Evolutionary conservation across 2,113 vertebrate genomes (phyloP).

Genomic region (Rutilus rutilus): DNA sequence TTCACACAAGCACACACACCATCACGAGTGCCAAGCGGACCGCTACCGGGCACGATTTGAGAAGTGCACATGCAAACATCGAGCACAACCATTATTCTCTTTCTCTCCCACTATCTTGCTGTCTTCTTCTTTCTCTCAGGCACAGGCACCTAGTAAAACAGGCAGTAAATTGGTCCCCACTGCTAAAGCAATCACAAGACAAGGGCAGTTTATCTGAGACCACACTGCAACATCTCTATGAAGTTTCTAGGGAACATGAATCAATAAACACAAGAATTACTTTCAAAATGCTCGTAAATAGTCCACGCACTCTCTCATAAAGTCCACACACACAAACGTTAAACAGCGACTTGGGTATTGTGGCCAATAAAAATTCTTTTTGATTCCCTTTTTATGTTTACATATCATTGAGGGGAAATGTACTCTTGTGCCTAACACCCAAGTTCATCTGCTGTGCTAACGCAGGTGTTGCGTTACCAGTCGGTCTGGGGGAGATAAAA

Average conservation of each 20-base stretch:
- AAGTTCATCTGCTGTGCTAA: conserved; percentile 31
- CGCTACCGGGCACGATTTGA: conserved; percentile 43
- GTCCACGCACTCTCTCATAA: conserved; percentile 12
- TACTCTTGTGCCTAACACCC: conserved; percentile 29
- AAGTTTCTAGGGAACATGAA: conserved; percentile 35
- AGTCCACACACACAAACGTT: conserved; percentile 4
- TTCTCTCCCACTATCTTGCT: background rate
- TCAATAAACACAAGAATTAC: conserved; percentile 40
- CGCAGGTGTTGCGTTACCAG: conserved; percentile 60
- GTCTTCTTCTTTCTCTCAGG: conserved; percentile 9
- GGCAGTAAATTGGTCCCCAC: conserved; percentile 37
- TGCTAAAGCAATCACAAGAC: conserved; percentile 32
- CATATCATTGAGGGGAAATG: conserved; percentile 50
- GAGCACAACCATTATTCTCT: conserved; percentile 4
- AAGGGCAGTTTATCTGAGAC: conserved; percentile 40
- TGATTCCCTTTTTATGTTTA: conserved; percentile 34
- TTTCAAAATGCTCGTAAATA: conserved; percentile 12
- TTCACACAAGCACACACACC: conserved; percentile 19
- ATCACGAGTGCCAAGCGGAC: conserved; percentile 42
- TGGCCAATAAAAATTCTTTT: conserved; percentile 26
- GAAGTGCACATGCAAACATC: background rate
- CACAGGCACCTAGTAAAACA: conserved; percentile 36
- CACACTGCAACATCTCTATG: conserved; percentile 30
- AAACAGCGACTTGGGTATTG: background rate
- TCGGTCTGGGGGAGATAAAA: conserved; percentile 65